Evolutionary conservation across 2,888 invertebrate species (phyloP), one percentile per base, ranked within the genome.

Genomic region (Brachynemurus nebulosus): DNA sequence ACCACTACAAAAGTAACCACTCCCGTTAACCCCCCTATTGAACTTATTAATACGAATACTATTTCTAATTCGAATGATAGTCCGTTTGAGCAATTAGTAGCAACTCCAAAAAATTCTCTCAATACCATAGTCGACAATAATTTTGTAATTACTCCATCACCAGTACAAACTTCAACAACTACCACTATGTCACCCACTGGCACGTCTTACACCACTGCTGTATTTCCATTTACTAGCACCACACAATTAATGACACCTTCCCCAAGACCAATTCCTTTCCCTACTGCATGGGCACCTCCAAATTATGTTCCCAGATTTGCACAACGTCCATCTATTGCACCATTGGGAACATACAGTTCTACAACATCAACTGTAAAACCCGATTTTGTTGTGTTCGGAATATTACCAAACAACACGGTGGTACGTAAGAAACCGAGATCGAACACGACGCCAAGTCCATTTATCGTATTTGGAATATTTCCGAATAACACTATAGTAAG

Each of bases 401-500:
- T 84, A 55, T 71, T 81, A 55, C 80, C 82, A 49, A 83, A 84
- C 62, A 82, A 80, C 67, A 83, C 83, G 51, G 78, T 84, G 64
- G 78, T 82, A 62, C 74, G 80, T 64, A 81, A 82, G 67, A 71
- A 78, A 53, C 80, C 81, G 53, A 75, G 76, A 61, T 77, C 78
- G 60, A 67, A 74, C 58, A 69, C 76, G 64, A 78, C 78, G 66
- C 74, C 78, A 59, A 70, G 78, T 56, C 81, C 82, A 52, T 82
- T 77, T 63, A 74, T 82, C 55, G 74, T 83, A 61, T 80, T 79
- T 57, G 82, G 83, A 61, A 73, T 83, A 57, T 78, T 76, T 62
- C 82, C 83, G 53, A 81, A 83, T 69, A 82, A 82, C 66, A 81
- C 78, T 62, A 69, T 83, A 62, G 78, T 84, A 61, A 76, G 79